Conservation (phyloP, 2,888 invertebrate genomes). For the Timema podura region DNA sequence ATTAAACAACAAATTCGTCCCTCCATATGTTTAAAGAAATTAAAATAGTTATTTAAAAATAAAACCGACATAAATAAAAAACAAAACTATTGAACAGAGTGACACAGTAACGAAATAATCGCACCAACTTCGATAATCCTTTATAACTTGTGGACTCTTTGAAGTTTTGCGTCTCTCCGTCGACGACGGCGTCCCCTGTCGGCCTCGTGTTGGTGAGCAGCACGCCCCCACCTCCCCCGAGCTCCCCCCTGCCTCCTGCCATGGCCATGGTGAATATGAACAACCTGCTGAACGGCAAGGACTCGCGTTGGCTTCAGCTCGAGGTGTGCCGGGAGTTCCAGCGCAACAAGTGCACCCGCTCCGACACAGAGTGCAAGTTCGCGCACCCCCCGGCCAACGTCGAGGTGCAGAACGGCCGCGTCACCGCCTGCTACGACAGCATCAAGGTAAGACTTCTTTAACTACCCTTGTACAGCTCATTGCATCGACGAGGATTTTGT, state of each 20-base stretch:
- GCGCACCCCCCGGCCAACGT: constrained; percentile 99
- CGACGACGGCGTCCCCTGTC: constrained; percentile 22
- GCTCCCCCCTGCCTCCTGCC: constrained; percentile 32
- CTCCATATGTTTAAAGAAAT: constrained; percentile 24
- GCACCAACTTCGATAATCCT: too few species aligned
- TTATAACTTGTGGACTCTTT: too few species aligned
- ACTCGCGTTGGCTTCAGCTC: constrained; percentile 99
- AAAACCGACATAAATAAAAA: too few species aligned
- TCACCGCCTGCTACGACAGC: constrained; percentile 99
- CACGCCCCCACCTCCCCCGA: constrained; percentile 32
- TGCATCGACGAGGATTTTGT: too few species aligned
- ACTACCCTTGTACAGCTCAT: too few species aligned
- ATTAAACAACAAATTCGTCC: constrained; percentile 29
- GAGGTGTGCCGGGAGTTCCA: constrained; percentile 99
- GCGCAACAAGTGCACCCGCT: constrained; percentile 98
- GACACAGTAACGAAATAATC: background rate
- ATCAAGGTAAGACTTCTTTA: constrained; percentile 81
- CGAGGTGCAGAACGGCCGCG: constrained; percentile 99
- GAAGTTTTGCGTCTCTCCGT: background rate
- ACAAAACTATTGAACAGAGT: too few species aligned
- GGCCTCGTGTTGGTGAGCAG: constrained; percentile 21
- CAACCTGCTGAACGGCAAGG: constrained; percentile 96
- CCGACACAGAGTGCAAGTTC: constrained; percentile 99
- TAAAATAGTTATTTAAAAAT: too few species aligned
- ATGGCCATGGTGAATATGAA: constrained; percentile 95